Conservation (phyloP, 1,140 invertebrate species). For the Oncopodura yosiiana region DNA sequence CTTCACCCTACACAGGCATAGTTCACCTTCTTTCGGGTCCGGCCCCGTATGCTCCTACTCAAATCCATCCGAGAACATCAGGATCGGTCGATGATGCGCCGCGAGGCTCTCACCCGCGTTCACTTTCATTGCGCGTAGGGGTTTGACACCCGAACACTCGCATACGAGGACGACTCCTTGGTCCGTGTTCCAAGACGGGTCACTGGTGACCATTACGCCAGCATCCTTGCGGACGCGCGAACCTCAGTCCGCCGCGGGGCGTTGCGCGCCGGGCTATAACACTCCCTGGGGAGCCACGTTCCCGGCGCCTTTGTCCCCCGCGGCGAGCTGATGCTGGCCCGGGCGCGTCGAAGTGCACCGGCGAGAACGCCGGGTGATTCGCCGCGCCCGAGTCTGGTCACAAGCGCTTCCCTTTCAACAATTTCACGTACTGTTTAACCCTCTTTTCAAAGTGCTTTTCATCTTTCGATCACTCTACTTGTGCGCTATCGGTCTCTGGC, state of each 20-base stretch:
- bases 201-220: no score
- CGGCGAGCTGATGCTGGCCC: no score
- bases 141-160: constrained; percentile 60
- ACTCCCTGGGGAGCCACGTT: no score
- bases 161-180: constrained; percentile 78
- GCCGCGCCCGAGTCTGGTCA: constrained; percentile 36
- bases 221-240: no score
- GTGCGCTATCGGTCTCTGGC: constrained; percentile 75
- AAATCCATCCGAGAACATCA: constrained; percentile 42
- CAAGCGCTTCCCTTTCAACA: constrained; percentile 57
- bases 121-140: constrained; percentile 58
- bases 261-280: no score
- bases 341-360: no score
- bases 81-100: constrained; percentile 44
- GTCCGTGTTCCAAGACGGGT: constrained; percentile 91
- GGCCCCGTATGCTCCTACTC: constrained; percentile 61
- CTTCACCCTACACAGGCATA: constrained; percentile 78
- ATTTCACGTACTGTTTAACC: constrained; percentile 78
- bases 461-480: constrained; percentile 86
- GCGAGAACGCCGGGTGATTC: constrained; percentile 12
- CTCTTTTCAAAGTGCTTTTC: constrained; percentile 82
- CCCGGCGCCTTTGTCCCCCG: no score
- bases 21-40: constrained; percentile 85
- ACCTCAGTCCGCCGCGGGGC: no score
- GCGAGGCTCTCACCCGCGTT: constrained; percentile 42